phyloP scores from a whole-genome alignment of 2,113 vertebrate genomes.

The Heloderma charlesbogerti region DNA sequence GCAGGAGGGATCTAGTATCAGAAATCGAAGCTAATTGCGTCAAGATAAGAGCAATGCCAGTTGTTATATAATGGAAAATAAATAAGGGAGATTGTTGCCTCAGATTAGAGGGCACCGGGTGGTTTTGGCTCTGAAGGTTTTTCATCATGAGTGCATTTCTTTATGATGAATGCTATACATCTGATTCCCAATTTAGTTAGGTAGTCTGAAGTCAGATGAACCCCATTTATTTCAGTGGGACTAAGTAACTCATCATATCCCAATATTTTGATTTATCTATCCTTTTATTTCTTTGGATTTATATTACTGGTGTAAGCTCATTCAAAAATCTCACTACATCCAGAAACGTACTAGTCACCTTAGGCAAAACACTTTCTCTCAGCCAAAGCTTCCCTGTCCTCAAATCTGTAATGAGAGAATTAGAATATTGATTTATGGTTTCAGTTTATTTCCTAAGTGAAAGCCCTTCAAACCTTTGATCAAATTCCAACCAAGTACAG shows the following conservation, averaged over 20 bases:
- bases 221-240: constrained; percentile 6
- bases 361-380: neutral
- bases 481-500: too few species aligned
- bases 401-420: neutral
- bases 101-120: constrained; percentile 17
- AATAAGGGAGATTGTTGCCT: constrained; percentile 47
- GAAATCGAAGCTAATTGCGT: constrained; percentile 66
- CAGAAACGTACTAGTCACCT: neutral
- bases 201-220: neutral
- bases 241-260: neutral
- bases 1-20: constrained; percentile 49
- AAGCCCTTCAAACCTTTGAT: too few species aligned
- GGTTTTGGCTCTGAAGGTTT: constrained; percentile 9
- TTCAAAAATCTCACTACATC: neutral
- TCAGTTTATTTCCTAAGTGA: too few species aligned
- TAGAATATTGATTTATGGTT: neutral
- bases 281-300: neutral
- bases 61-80: constrained; percentile 63
- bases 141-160: neutral
- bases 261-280: neutral
- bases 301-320: too few species aligned
- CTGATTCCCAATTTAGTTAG: neutral
- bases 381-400: neutral
- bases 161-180: constrained; percentile 4
- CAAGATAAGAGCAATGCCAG: constrained; percentile 52